Evolutionary conservation across 2,797 vertebrate species (phyloP), one percentile per base, ranked within the genome.

Genomic region (Numenius phaeopus): DNA sequence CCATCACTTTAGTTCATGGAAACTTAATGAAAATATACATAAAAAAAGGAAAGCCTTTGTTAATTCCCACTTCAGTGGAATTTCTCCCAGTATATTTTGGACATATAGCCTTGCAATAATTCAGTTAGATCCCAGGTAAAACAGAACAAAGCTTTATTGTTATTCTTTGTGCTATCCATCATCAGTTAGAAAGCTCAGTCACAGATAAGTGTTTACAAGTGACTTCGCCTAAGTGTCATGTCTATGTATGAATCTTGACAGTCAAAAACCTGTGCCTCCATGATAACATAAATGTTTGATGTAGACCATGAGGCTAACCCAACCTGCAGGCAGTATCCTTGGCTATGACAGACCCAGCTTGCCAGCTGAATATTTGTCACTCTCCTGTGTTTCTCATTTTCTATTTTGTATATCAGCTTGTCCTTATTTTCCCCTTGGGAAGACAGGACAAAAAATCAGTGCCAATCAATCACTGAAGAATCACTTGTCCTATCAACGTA

Each of bases 371-470:
- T 78, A 13, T 77, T 82, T 91, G 84, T 83, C 82, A 94, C n/a
- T 64, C 32, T 55, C 79, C 64, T 30, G 22, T 21, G 49, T 80
- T 95, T 80, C 52, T 81, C 29, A 34, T 57, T 78, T 84, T 85
- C 40, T 88, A 2, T 44, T 92, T 62, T 70, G 22, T 85, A 1
- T 73, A 87, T 77, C 44, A 66, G 22, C 70, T 75, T 80, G 55
- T 83, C 71, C 34, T 92, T 79, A 75, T 84, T 94, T 94, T 91
- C 30, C 59, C 59, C 78, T 85, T 64, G 58, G 55, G 67, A 89
- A 72, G 13, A 66, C 2, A 84, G 24, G 54, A 47, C 46, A 76
- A 89, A 80, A 9, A 65, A 13, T 72, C 3, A 0, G 10, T 52
- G 50, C 40, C 70, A 84, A 46, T 90, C 77, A 93, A 26, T 79